A percentile compares a stretch with the other conserved stretches of the same genome.
Evolutionary conservation across 2,797 vertebrate species (phyloP).

Genomic region (Siniperca obscura): DNA sequence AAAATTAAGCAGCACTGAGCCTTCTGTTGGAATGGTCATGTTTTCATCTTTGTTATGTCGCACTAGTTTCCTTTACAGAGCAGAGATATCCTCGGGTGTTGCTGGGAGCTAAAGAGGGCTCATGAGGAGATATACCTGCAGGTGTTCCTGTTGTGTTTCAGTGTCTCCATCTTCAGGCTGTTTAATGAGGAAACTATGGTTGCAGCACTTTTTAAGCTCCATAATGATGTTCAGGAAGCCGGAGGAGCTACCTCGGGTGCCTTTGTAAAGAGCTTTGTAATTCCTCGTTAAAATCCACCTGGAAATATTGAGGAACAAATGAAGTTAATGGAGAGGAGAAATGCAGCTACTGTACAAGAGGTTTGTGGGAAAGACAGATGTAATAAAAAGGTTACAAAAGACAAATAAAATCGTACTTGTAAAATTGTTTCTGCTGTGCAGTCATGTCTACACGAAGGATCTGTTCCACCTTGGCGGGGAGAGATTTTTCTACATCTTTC

Average conservation of each 20-base stretch:
- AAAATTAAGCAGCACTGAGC: background rate
- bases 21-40: background rate
- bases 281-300: constrained; percentile 99
- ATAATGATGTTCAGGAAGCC: constrained; percentile 99
- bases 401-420: constrained; percentile 88
- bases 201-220: constrained; percentile 99
- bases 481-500: constrained; percentile 98
- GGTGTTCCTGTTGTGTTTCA: constrained; percentile 86
- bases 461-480: constrained; percentile 99
- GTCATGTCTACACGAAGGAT: constrained; percentile 99
- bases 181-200: constrained; percentile 96
- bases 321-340: constrained; percentile 31
- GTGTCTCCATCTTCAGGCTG: constrained; percentile 89
- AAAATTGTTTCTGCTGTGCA: constrained; percentile 97
- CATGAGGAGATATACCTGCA: constrained; percentile 84
- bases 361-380: background rate
- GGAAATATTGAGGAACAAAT: constrained; percentile 58
- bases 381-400: background rate
- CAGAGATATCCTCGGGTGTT: constrained; percentile 34
- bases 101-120: constrained; percentile 42
- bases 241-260: constrained; percentile 93
- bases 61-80: constrained; percentile 16
- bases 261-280: constrained; percentile 96
- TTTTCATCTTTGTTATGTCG: constrained; percentile 23
- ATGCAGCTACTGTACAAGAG: background rate